Evolutionary conservation across 2,888 invertebrate species (phyloP).

Genomic region (Eristalis arbustorum): DNA sequence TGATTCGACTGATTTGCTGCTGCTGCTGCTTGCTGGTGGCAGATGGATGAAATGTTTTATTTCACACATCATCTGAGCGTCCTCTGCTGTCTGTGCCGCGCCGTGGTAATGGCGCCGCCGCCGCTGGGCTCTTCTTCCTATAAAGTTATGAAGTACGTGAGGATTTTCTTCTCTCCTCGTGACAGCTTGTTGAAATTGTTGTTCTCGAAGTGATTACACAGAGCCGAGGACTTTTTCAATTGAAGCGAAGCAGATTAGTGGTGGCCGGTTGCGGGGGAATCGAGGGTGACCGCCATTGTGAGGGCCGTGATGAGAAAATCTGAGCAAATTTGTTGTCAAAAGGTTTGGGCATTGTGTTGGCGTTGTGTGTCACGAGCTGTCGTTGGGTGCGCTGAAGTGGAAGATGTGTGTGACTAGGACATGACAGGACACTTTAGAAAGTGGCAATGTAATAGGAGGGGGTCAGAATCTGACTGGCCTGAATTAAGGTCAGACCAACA

Average conservation of each 20-base stretch:
- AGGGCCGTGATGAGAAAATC: background rate
- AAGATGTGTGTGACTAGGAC: too few species aligned
- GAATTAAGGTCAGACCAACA: too few species aligned
- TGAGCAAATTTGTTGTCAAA: background rate
- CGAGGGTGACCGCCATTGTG: background rate
- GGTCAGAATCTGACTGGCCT: too few species aligned
- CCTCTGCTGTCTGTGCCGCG: background rate
- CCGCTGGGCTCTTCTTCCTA: conserved; percentile 22
- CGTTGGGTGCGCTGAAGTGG: too few species aligned
- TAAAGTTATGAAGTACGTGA: conserved; percentile 68
- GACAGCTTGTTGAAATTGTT: conserved; percentile 23
- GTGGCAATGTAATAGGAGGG: too few species aligned
- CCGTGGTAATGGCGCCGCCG: background rate
- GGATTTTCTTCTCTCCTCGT: conserved; percentile 4
- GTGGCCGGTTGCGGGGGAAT: too few species aligned
- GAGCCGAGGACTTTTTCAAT: background rate
- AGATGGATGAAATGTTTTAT: conserved; percentile 67
- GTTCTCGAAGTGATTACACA: background rate
- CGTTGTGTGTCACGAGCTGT: background rate
- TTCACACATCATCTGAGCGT: conserved; percentile 25
- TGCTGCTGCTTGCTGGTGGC: conserved; percentile 28
- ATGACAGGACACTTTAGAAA: too few species aligned
- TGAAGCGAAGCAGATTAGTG: background rate
- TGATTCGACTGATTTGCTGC: conserved; percentile 54
- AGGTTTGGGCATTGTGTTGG: background rate